Evolutionary conservation across 2,797 vertebrate species (phyloP).

Genomic region (Distichodus sexfasciatus): DNA sequence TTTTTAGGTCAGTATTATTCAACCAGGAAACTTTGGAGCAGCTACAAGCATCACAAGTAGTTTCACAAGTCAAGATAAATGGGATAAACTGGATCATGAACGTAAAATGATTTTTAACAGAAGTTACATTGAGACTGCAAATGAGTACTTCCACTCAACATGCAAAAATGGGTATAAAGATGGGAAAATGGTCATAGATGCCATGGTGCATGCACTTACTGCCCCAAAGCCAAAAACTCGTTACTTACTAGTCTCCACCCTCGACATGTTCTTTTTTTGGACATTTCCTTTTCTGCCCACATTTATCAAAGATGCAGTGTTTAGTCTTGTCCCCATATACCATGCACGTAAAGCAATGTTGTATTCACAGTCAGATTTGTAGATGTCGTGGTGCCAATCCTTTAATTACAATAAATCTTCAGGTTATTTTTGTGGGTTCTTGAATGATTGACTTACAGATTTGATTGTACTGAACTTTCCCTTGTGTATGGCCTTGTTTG

Average conservation of each 20-base stretch:
- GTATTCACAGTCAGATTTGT: slow-evolving; percentile 13
- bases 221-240: slow-evolving; percentile 46
- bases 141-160: slow-evolving; percentile 49
- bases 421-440: too few relatives aligned
- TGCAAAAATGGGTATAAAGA: slow-evolving; percentile 50
- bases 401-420: neutral
- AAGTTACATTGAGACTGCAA: slow-evolving; percentile 57
- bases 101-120: slow-evolving; percentile 52
- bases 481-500: too few relatives aligned
- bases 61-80: slow-evolving; percentile 55
- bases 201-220: slow-evolving; percentile 62
- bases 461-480: too few relatives aligned
- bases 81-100: slow-evolving; percentile 56
- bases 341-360: slow-evolving; percentile 54
- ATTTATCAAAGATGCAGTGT: slow-evolving; percentile 51
- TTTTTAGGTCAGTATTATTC: slow-evolving; percentile 43
- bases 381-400: neutral
- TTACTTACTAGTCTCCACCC: slow-evolving; percentile 59
- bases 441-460: too few relatives aligned
- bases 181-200: slow-evolving; percentile 47
- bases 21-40: slow-evolving; percentile 63
- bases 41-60: slow-evolving; percentile 63
- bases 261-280: slow-evolving; percentile 56
- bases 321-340: slow-evolving; percentile 59
- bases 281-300: slow-evolving; percentile 57